phyloP scores from a whole-genome alignment of 2,797 vertebrate species.

The Psittacula derbiana region DNA sequence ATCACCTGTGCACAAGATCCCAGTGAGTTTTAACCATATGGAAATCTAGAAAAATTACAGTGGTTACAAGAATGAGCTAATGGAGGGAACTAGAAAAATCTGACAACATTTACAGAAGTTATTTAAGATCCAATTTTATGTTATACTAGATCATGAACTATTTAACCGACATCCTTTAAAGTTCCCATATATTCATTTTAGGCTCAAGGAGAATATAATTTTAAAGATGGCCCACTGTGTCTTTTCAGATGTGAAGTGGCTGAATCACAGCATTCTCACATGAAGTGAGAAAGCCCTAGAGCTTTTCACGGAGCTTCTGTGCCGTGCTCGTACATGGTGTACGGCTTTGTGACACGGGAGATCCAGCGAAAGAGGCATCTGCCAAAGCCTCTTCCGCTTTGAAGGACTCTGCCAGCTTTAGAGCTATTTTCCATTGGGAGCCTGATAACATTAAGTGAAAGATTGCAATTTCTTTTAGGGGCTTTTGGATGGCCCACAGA shows the following conservation, averaged over 20 bases:
- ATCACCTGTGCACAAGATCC: neutral
- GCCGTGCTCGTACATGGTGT: fast-evolving
- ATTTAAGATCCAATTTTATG: neutral
- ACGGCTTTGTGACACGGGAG: neutral
- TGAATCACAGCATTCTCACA: neutral
- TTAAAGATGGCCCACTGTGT: fast-evolving
- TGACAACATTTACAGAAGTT: neutral
- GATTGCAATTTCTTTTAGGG: neutral
- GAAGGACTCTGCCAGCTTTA: neutral
- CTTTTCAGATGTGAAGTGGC: neutral
- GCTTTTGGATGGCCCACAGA: neutral
- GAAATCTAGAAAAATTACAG: neutral
- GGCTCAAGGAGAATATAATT: neutral
- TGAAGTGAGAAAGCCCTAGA: neutral
- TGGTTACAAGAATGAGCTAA: neutral
- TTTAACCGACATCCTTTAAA: neutral
- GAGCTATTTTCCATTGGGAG: neutral
- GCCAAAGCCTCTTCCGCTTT: neutral
- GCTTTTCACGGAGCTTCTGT: fast-evolving
- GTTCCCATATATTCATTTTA: neutral
- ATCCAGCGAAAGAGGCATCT: fast-evolving
- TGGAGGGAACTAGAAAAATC: neutral
- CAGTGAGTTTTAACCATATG: neutral
- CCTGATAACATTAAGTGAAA: neutral
- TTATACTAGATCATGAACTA: neutral